These are phyloP conservation scores for Mastigias papua DNA, from an alignment of 30 jellyfish, hydroid and myxozoan genomes.

Conservation along the genomic window DNA sequence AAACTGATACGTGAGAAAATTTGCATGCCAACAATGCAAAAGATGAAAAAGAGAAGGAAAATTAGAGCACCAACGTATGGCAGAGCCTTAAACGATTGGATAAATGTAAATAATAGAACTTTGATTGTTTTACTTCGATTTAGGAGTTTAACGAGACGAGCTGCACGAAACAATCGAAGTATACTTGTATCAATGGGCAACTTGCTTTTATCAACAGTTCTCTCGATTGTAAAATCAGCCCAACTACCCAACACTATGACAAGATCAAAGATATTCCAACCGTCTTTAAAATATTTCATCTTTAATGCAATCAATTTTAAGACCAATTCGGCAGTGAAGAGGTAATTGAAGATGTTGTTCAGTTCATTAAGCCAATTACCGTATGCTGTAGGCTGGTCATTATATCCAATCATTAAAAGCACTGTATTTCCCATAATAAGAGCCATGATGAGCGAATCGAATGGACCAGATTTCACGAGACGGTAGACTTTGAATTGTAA, in stretches of 20 bases:
- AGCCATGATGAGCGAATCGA: conserved; percentile 76
- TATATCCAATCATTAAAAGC: conserved; percentile 62
- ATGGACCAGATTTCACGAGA: conserved; percentile 73
- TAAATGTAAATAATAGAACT: conserved; percentile 73
- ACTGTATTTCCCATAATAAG: conserved; percentile 75
- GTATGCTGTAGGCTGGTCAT: conserved; percentile 72
- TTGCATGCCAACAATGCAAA: conserved; percentile 83
- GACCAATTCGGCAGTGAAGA: conserved; percentile 70
- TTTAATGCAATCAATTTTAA: conserved; percentile 80
- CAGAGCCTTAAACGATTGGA: conserved; percentile 87
- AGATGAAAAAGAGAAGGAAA: conserved; percentile 80
- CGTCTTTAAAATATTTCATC: conserved; percentile 83
- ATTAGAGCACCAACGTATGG: conserved; percentile 92
- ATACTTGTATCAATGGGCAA: conserved; percentile 73
- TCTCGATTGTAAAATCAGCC: conserved; percentile 75
- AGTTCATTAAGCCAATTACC: conserved; percentile 61
- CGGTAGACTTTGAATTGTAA: conserved; percentile 86
- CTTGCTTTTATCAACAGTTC: conserved; percentile 50
- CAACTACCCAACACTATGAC: conserved; percentile 83
- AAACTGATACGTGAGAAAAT: conserved; percentile 50
- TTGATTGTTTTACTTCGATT: conserved; percentile 48
- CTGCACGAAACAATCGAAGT: conserved; percentile 87
- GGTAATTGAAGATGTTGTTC: conserved; percentile 68
- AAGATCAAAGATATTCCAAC: conserved; percentile 87
- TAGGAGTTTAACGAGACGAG: conserved; percentile 80